Evolutionary conservation across 2,113 vertebrate species (phyloP).

Genomic region (Tiliqua scincoides): DNA sequence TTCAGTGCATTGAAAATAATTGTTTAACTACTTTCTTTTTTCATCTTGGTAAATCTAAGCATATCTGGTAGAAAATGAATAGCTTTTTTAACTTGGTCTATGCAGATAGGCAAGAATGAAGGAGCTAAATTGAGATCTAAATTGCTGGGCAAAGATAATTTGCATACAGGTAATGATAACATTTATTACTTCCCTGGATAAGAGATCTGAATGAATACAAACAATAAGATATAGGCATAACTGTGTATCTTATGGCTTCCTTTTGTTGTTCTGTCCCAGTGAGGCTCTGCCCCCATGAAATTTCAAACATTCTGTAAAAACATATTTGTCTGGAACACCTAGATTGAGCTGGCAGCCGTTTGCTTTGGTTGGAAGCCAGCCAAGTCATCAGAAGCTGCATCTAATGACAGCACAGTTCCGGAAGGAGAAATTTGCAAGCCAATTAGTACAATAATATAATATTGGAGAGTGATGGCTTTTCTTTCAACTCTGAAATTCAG

Average conservation of each 20-base stretch:
- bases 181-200: background rate
- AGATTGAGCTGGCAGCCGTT: slow-evolving; percentile 19
- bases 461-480: slow-evolving; percentile 10
- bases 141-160: background rate
- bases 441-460: slow-evolving; percentile 38
- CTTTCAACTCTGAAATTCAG: slow-evolving; percentile 50
- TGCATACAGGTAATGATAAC: background rate
- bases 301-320: background rate
- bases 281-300: background rate
- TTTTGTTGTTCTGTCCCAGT: slow-evolving; percentile 13
- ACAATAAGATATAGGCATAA: slow-evolving; percentile 22
- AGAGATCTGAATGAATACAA: background rate
- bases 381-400: slow-evolving; percentile 35
- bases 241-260: background rate
- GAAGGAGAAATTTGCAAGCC: slow-evolving; percentile 38
- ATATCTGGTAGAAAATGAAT: background rate
- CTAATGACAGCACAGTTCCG: slow-evolving; percentile 44
- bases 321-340: slow-evolving; percentile 13
- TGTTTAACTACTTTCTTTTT: background rate
- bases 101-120: background rate
- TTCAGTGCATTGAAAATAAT: background rate
- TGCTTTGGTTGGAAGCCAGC: slow-evolving; percentile 34
- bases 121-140: background rate
- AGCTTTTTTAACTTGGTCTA: background rate
- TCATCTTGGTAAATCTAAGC: background rate